Evolutionary conservation across 2,888 invertebrate species (phyloP), one percentile per base, ranked within the genome.

Genomic region (Ochlodes sylvanus): DNA sequence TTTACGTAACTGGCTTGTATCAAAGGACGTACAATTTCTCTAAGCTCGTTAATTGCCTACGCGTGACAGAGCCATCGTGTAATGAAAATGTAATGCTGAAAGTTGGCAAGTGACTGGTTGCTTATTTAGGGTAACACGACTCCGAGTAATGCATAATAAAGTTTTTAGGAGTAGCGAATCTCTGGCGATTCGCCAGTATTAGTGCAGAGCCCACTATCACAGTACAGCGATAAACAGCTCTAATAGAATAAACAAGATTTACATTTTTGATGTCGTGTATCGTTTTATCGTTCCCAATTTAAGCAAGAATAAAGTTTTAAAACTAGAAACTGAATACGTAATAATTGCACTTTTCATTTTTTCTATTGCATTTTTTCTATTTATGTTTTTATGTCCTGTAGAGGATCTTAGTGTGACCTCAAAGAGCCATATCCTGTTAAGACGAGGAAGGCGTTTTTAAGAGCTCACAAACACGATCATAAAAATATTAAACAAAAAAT

Each of bases 131-230:
- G 82, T 81, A 84, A 82, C 83, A 81, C 82, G 81, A 85, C 84
- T 79, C 80, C 75, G 80, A 81, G 86, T 87, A 87, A 90, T 90
- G 88, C 89, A 89, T 90, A 90, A 89, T 90, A 90, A 90, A 90
- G 87, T 86, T 88, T 88, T 87, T 88, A 86, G 83, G 81, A 83
- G 76, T 79, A 76, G 75, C 73, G 74, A 75, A 76, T 72, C 72
- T 69, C 79, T 89, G 89, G 88, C 86, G 65, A n/a, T 34, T 32
- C 57, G 85, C 89, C 89, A 89, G 78, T 77, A 80, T 80, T 79
- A 78, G 77, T 75, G 68, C 73, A 65, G 34, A 73, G 69, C 77
- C 74, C 70, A 70, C 78, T 79, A 83, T 83, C 79, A 79, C 80
- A 76, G 79, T 78, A 83, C 54, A 55, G 32, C 42, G 63, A 63